Conservation (phyloP, 1,140 invertebrate species). For the Apis laboriosa region DNA sequence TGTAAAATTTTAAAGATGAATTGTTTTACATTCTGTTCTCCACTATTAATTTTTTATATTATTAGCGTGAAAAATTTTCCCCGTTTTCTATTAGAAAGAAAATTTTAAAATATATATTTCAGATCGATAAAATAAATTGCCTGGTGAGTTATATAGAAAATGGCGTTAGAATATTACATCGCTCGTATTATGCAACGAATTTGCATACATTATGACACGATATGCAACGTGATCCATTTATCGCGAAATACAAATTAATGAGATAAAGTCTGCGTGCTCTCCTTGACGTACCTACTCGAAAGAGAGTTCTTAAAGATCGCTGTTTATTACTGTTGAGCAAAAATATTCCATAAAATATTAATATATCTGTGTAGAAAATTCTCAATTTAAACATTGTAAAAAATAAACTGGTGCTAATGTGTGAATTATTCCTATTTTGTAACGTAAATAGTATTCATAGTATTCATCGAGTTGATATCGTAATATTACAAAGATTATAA, state of each 20-base stretch:
- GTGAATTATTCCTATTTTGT: neutral
- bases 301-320: neutral
- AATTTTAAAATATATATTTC: neutral
- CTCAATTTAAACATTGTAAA: too few relatives aligned
- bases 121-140: too few relatives aligned
- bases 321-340: neutral
- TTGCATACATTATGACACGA: slow-evolving; percentile 2
- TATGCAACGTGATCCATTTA: slow-evolving; percentile 32
- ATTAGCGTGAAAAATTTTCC: too few relatives aligned
- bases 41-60: neutral
- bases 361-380: neutral
- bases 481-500: neutral
- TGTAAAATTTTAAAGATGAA: neutral
- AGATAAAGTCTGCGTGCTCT: slow-evolving; percentile 2
- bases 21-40: neutral
- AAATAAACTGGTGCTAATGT: neutral
- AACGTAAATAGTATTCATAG: neutral
- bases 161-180: neutral
- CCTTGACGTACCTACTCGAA: neutral
- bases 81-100: neutral
- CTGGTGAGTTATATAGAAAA: slow-evolving; percentile 8
- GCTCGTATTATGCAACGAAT: slow-evolving; percentile 25
- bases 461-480: neutral
- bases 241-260: slow-evolving; percentile 16
- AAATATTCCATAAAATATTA: neutral